Percentiles rank a stretch among this genome's conserved stretches.
Conservation (phyloP, 2,113 vertebrate species). For the Alethe diademata region DNA sequence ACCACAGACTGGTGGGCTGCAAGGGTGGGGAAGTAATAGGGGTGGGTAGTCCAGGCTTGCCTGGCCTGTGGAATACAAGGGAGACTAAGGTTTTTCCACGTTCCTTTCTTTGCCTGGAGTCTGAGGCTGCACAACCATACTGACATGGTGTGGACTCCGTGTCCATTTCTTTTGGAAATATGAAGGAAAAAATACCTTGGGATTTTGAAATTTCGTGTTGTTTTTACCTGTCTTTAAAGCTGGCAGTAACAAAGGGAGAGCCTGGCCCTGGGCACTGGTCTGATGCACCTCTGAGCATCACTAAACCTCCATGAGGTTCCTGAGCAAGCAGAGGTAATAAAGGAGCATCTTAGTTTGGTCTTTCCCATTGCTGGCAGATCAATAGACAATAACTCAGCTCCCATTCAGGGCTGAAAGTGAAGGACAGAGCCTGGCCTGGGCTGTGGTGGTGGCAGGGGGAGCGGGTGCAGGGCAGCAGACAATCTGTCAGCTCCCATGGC, state of each 20-base stretch:
- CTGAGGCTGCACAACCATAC: background rate
- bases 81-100: rapidly evolving
- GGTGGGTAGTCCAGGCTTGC: background rate
- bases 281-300: background rate
- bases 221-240: background rate
- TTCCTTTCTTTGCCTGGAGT: background rate
- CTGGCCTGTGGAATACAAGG: background rate
- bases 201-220: background rate
- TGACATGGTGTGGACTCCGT: rapidly evolving
- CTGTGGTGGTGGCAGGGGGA: background rate
- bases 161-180: background rate
- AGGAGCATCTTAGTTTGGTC: background rate
- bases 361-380: background rate
- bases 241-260: background rate
- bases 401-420: background rate
- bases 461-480: slow-evolving; percentile 57
- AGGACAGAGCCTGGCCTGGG: background rate
- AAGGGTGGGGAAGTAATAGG: background rate
- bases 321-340: background rate
- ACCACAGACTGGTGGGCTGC: background rate
- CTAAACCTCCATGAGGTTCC: background rate
- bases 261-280: background rate
- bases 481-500: slow-evolving; percentile 61
- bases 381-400: background rate
- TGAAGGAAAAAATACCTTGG: background rate